Conservation (phyloP, 2,113 vertebrate genomes). For the Mirza zaza region DNA sequence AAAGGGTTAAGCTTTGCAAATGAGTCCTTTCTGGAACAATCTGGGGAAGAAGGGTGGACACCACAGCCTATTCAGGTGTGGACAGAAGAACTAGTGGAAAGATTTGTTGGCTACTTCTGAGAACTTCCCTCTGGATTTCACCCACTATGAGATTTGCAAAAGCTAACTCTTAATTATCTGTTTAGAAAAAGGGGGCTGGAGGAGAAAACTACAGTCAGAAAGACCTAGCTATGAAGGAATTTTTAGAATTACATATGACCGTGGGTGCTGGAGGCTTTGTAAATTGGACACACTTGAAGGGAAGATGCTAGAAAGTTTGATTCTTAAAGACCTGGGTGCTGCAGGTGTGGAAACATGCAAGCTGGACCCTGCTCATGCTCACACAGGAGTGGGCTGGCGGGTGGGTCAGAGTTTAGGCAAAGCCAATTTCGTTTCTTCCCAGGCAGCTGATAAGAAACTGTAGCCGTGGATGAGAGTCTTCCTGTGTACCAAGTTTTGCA, state of each 20-base stretch:
- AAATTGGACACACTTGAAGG: background rate
- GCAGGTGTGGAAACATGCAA: accelerated
- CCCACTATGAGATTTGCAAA: background rate
- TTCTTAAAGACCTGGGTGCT: background rate
- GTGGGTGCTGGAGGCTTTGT: accelerated
- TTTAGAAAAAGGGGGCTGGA: background rate
- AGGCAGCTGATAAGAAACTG: background rate
- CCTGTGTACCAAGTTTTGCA: background rate
- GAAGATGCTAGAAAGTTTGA: background rate
- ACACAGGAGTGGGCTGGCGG: background rate
- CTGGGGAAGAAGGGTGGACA: background rate
- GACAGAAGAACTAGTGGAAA: background rate
- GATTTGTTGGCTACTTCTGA: background rate
- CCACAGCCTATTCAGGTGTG: background rate
- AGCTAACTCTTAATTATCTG: background rate
- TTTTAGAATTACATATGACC: accelerated
- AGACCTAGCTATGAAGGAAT: too few relatives aligned
- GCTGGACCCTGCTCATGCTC: background rate
- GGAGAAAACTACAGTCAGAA: background rate
- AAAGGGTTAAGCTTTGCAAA: background rate
- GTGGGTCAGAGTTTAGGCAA: background rate
- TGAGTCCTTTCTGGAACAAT: background rate
- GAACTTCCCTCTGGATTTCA: background rate
- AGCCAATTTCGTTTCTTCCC: background rate
- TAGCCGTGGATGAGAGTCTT: background rate